phyloP scores from a whole-genome alignment of 2,888 invertebrate species.

The Acanthosepion pharaonis region DNA sequence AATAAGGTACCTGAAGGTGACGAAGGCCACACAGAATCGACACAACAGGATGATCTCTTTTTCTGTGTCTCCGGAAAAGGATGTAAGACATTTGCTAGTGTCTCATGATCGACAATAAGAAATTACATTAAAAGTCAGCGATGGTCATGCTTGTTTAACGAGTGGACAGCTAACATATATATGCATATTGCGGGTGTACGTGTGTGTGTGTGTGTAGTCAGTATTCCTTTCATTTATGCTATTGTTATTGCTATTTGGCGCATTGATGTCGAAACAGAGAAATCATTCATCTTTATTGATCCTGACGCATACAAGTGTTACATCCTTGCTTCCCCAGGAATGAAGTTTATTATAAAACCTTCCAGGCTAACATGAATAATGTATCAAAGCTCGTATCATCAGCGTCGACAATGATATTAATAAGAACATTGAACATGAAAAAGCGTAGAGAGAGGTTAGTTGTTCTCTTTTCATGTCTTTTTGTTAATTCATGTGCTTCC shows the following conservation, averaged over 20 bases:
- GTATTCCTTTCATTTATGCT: not conserved
- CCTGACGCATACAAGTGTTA: not conserved
- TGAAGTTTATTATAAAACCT: not conserved
- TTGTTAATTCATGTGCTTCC: not conserved
- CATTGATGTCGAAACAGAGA: not conserved
- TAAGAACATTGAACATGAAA: not conserved
- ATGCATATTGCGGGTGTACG: too few relatives aligned
- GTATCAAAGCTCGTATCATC: not conserved
- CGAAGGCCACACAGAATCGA: too few relatives aligned
- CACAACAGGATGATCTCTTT: too few relatives aligned
- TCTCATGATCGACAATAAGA: too few relatives aligned
- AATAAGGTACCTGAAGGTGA: too few relatives aligned
- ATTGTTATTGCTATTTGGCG: not conserved
- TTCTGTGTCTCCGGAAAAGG: too few relatives aligned
- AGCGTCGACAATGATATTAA: not conserved
- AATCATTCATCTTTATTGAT: constrained; percentile 21
- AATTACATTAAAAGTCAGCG: too few relatives aligned
- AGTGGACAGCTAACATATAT: too few relatives aligned
- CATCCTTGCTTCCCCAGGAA: not conserved
- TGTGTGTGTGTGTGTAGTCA: not conserved
- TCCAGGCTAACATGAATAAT: constrained; percentile 4
- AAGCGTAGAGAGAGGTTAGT: not conserved
- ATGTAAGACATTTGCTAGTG: too few relatives aligned
- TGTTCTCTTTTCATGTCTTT: not conserved
- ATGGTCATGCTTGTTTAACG: too few relatives aligned